phyloP scores from a whole-genome alignment of 1,140 invertebrate genomes.

The Caenorhabditis briggsae region DNA sequence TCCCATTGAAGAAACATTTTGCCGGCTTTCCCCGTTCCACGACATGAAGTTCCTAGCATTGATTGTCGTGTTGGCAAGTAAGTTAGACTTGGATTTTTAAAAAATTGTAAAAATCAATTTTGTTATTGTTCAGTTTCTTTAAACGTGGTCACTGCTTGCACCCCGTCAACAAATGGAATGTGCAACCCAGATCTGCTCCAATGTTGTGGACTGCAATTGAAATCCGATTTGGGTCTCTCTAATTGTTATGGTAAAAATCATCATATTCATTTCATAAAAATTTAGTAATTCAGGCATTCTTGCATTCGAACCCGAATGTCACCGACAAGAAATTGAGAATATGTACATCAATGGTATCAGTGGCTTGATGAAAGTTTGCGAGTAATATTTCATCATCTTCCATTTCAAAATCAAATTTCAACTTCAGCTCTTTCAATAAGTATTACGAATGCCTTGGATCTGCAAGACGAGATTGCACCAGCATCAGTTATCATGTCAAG shows the following conservation, averaged over 20 bases:
- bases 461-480: slow-evolving; percentile 22
- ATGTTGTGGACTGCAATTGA: slow-evolving; percentile 50
- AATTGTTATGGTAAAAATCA: slow-evolving; percentile 46
- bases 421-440: slow-evolving; percentile 49
- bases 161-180: neutral
- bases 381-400: slow-evolving; percentile 7
- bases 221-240: slow-evolving; percentile 16
- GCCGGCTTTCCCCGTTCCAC: neutral
- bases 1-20: slow-evolving; percentile 35
- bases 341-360: slow-evolving; percentile 52
- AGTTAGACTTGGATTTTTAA: neutral
- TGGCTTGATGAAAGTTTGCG: slow-evolving; percentile 58
- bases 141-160: neutral
- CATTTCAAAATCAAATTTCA: neutral
- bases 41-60: neutral
- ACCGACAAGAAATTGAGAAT: slow-evolving; percentile 56
- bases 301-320: slow-evolving; percentile 57
- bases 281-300: slow-evolving; percentile 42
- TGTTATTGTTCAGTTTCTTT: neutral
- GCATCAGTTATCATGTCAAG: slow-evolving; percentile 45
- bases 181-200: slow-evolving; percentile 25
- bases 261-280: neutral
- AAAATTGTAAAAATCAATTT: neutral
- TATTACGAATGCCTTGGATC: slow-evolving; percentile 56
- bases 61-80: slow-evolving; percentile 41